Percentiles rank a stretch among this genome's conserved stretches.
phyloP scores from a whole-genome alignment of 2,797 vertebrate species.

The Cheirogaleus major region DNA sequence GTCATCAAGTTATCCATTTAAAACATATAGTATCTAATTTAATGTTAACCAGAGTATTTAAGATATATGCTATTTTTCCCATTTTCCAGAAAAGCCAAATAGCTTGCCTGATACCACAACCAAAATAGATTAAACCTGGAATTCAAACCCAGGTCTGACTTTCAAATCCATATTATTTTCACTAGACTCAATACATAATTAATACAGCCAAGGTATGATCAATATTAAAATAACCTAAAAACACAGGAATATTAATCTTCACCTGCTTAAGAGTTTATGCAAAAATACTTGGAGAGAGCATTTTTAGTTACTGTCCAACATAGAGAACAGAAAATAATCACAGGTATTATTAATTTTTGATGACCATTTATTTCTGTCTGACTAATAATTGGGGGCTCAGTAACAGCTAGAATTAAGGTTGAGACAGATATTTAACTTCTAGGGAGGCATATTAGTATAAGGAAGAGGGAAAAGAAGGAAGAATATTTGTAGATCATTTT shows the following conservation, averaged over 20 bases:
- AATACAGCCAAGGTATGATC: not conserved
- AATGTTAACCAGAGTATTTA: not conserved
- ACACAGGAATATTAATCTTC: not conserved
- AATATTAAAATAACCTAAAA: not conserved
- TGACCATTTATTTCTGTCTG: not conserved
- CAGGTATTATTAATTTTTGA: not conserved
- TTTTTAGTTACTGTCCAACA: not conserved
- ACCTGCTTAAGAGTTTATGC: not conserved
- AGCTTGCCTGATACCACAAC: not conserved
- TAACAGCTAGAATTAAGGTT: not conserved
- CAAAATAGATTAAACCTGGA: not conserved
- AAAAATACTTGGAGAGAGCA: not conserved
- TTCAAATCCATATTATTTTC: not conserved
- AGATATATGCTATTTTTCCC: not conserved
- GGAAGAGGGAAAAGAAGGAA: not conserved
- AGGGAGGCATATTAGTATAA: constrained; percentile 6
- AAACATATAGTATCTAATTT: not conserved
- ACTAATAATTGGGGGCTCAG: not conserved
- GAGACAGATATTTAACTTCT: not conserved
- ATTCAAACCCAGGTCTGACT: not conserved
- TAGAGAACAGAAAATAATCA: not conserved
- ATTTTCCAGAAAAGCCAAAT: not conserved
- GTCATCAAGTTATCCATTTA: not conserved
- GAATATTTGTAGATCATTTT: constrained; percentile 32
- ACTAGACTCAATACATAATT: not conserved